A percentile compares a stretch with the other conserved stretches of the same genome.
These are phyloP conservation scores for Atopsyche davidsoni DNA, from an alignment of 1,140 invertebrate genomes.

Conservation along the genomic window DNA sequence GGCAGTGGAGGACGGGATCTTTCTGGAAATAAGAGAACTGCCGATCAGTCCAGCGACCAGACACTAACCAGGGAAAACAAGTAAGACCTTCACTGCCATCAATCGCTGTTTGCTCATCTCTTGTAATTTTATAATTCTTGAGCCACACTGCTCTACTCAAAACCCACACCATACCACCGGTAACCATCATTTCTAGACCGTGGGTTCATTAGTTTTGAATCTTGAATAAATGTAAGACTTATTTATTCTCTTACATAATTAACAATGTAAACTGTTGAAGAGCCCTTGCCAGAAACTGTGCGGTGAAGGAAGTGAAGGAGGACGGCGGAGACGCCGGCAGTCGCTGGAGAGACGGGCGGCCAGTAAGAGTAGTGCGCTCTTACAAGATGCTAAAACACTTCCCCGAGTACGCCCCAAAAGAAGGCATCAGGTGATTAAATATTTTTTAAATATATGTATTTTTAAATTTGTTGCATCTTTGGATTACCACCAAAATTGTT, in stretches of 20 bases:
- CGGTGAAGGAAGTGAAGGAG: constrained; percentile 57
- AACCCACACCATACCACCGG: no score
- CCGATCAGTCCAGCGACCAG: constrained; percentile 77
- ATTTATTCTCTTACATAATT: no score
- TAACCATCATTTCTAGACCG: no score
- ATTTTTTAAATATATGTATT: constrained; percentile 9
- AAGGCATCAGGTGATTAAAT: constrained; percentile 56
- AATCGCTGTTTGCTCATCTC: constrained; percentile 1
- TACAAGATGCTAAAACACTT: constrained; percentile 66
- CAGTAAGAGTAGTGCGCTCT: constrained; percentile 74
- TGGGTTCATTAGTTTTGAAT: no score
- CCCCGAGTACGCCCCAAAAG: constrained; percentile 71
- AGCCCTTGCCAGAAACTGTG: constrained; percentile 74
- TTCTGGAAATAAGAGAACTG: constrained; percentile 77
- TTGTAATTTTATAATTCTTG: background rate
- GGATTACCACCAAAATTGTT: background rate
- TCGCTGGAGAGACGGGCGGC: constrained; percentile 65
- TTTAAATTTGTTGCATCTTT: background rate
- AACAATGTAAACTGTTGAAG: no score
- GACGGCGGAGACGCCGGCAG: constrained; percentile 64
- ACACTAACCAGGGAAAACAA: constrained; percentile 70
- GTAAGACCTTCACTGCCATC: constrained; percentile 38
- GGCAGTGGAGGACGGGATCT: constrained; percentile 78
- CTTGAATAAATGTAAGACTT: no score
- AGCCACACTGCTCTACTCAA: background rate